Conservation (phyloP, 2,113 vertebrate species). For the Mirounga angustirostris region DNA sequence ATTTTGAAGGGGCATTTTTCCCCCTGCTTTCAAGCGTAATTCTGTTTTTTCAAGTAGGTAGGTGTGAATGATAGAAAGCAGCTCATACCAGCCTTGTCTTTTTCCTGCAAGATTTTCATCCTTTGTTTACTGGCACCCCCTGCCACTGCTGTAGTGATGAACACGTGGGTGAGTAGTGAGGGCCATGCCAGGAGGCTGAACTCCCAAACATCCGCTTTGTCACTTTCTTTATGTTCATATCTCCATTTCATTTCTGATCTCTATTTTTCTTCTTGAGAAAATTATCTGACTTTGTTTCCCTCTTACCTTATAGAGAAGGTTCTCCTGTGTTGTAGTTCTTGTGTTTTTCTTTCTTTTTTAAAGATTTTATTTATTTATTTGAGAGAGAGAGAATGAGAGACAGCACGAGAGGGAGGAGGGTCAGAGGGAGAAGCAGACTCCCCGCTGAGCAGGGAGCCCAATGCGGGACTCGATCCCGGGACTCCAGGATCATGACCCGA, state of each 20-base stretch:
- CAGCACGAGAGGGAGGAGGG: too few species aligned
- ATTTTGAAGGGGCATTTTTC: neutral
- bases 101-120: neutral
- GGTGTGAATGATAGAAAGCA: conserved; percentile 28
- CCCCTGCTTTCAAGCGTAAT: neutral
- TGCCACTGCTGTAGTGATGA: neutral
- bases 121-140: neutral
- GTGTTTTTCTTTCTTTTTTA: neutral
- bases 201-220: neutral
- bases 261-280: conserved; percentile 8
- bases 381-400: too few species aligned
- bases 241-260: neutral
- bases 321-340: neutral
- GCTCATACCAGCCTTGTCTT: neutral
- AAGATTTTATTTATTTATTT: too few species aligned
- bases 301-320: neutral
- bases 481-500: too few species aligned
- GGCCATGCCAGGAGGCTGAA: neutral
- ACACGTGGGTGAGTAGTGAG: neutral
- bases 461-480: too few species aligned
- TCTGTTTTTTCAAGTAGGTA: conserved; percentile 35
- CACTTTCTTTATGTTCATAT: conserved; percentile 19
- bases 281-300: neutral
- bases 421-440: too few species aligned
- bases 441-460: too few species aligned